Conservation (phyloP, 2,888 invertebrate species). For the Cantharis flavilabris region DNA sequence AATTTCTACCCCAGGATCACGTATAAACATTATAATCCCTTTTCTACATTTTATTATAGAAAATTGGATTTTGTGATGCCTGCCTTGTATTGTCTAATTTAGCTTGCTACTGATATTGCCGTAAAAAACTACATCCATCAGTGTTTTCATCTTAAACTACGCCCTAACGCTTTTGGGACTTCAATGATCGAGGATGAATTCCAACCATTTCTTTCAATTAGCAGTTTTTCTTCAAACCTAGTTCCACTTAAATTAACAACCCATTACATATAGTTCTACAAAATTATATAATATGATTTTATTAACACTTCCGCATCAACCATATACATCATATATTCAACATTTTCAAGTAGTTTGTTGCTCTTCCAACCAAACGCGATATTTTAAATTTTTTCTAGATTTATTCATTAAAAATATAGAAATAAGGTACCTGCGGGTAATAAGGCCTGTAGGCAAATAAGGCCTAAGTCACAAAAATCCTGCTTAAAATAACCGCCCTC, state of each 20-base stretch:
- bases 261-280: background rate
- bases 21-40: background rate
- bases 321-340: background rate
- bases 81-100: conserved; percentile 7
- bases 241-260: background rate
- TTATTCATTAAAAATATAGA: too few relatives aligned
- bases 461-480: too few relatives aligned
- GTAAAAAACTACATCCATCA: conserved; percentile 19
- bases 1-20: background rate
- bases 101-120: conserved; percentile 11
- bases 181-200: conserved; percentile 18
- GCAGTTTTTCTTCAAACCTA: background rate
- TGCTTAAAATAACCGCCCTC: too few relatives aligned
- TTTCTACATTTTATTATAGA: background rate
- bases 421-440: too few relatives aligned
- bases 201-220: conserved; percentile 13
- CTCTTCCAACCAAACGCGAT: too few relatives aligned
- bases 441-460: too few relatives aligned
- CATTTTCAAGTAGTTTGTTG: background rate
- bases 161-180: conserved; percentile 12
- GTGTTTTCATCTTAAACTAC: conserved; percentile 17
- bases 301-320: background rate
- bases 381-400: too few relatives aligned
- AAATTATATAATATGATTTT: background rate
- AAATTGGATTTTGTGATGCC: conserved; percentile 2